Base-by-base conservation (phyloP, 2,888 invertebrate species). In the Oxyteleia sp. region DNA sequence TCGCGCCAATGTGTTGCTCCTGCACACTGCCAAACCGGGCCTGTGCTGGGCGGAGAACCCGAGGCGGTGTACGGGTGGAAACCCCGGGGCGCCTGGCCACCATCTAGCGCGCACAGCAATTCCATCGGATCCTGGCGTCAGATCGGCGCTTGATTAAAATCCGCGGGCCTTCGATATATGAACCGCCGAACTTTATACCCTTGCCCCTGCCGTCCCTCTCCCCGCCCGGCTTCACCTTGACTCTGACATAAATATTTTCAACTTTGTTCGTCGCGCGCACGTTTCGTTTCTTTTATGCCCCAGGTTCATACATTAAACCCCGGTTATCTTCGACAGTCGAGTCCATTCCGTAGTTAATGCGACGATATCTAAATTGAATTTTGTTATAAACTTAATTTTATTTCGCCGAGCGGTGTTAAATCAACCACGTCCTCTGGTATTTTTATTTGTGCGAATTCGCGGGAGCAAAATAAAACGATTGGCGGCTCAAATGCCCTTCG, bases 81-180 rank as follows among this genome's bases (percentile, higher is more conserved):
- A 92, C 91, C 92, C 93, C 87, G 92, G 89, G 91, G 93, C 87
- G 93, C 88, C 89, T 87, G 88, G 90, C 91, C 92, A 92, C 93
- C 92, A 93, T 93, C 92, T 91, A n/a, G n/a, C 91, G 89, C 90
- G 87, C 84, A 71, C 53, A 80, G 90, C 88, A 89, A 90, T 92
- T 90, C 91, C 91, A 87, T 89, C 89, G 89, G 88, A 90, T 87
- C 87, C 87, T 86, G 88, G 86, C 88, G 87, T 91, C 91, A 90
- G 92, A 92, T 92, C 91, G 90, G 87, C 86, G 87, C 89, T 93
- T 92, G 93, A 93, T 93, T 93, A 93, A 93, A 93, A 93, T 92
- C 91, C 92, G 91, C 91, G 89, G 90, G 88, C 86, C 88, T 88
- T 88, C 91, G 89, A 91, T 91, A 91, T 90, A 91, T 89, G 89